phyloP scores from a whole-genome alignment of 2,888 invertebrate genomes.

The Eledone cirrhosa region DNA sequence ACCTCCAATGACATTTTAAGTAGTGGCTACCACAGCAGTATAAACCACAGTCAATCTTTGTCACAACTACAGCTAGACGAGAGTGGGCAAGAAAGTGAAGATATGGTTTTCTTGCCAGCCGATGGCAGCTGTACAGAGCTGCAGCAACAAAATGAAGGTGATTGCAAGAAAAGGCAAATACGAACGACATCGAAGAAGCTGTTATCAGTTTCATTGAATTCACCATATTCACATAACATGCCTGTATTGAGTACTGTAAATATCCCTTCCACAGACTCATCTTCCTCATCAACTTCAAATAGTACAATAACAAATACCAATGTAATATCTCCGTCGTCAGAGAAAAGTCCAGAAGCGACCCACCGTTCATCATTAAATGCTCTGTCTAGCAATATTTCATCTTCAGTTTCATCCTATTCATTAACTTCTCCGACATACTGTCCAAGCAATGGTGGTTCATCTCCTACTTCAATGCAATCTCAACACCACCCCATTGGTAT shows the following conservation, averaged over 20 bases:
- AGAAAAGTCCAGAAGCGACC: background rate
- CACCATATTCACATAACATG: too few relatives aligned
- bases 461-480: background rate
- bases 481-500: background rate
- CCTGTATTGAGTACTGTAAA: background rate
- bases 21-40: background rate
- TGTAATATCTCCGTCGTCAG: background rate
- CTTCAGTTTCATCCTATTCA: constrained; percentile 9
- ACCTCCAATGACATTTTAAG: background rate
- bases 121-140: constrained; percentile 9
- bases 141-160: background rate
- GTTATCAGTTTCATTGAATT: background rate
- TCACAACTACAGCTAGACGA: background rate
- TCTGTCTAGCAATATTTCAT: constrained; percentile 10
- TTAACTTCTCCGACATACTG: background rate
- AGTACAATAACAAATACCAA: constrained; percentile 2
- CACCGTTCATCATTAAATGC: constrained; percentile 1
- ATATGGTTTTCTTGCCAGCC: background rate
- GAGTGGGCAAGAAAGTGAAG: background rate
- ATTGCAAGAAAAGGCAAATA: constrained; percentile 3
- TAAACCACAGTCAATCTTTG: constrained; percentile 14
- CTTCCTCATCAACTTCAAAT: constrained; percentile 3
- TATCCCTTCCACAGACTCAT: constrained; percentile 6
- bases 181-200: constrained; percentile 1
- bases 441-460: constrained; percentile 18